Evolutionary conservation across 2,888 invertebrate genomes (phyloP), one percentile per base, ranked within the genome.

Genomic region (Amiota minor): DNA sequence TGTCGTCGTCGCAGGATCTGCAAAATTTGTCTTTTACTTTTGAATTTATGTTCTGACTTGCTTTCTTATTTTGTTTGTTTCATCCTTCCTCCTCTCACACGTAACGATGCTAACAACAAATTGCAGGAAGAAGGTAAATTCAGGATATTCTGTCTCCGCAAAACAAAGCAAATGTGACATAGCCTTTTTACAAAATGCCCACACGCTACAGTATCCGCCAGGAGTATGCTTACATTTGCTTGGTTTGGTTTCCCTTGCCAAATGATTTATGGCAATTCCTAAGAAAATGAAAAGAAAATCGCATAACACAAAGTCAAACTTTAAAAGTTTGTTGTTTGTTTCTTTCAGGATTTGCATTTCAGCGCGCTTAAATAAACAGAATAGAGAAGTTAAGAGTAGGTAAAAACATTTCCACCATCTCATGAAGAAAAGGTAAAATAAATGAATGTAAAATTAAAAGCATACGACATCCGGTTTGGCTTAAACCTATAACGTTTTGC

Each of bases 1-100:
- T 35, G 59, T 56, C 55, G 72, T 72, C 70, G 67, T 72, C 83
- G 77, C 81, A 82, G 83, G 83, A 85, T 86, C 86, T 86, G 85
- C 81, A 80, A 86, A 86, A 86, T 86, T 86, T 86, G 86, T 86
- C 87, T 84, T 87, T 35, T 82, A 85, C 86, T 83, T 80, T 80
- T 78, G 80, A 84, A 87, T 86, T 86, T 85, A 86, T 80, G 80
- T 80, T 80, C 79, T 85, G 83, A 78, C 78, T 85, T 35, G 35
- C 35, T 35, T 84, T 84, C 83, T 72, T 50, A n/a, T 16, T n/a
- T 50, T 35, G 35, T 67, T 71, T 71, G 12, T 45, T n/a, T 72
- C 46, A 18, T 67, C 2, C 49, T 12, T 64, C 14, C n/a, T 64
- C 47, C 11, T 49, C 23, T 50, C 50, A 35, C 46, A 49, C 80